These are phyloP conservation scores for Ceryle rudis DNA, from an alignment of 2,797 vertebrate species.

Conservation along the genomic window DNA sequence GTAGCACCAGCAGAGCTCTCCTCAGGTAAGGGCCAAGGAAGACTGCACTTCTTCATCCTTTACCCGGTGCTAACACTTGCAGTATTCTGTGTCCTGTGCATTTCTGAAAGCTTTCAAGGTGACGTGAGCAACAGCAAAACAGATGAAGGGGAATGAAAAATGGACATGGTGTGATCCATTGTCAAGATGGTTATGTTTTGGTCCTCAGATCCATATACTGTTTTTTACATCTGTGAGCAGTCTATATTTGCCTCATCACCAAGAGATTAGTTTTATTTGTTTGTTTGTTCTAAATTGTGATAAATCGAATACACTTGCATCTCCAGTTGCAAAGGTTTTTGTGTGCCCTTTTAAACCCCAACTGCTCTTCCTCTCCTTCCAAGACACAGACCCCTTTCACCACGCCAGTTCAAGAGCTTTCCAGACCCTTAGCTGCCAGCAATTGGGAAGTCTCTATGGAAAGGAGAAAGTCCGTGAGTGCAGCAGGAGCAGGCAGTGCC, in stretches of 20 bases:
- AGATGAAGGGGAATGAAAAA: neutral
- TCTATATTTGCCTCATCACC: neutral
- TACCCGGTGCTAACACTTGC: fast-evolving
- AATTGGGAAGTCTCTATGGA: neutral
- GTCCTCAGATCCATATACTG: neutral
- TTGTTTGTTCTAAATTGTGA: neutral
- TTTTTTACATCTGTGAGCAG: neutral
- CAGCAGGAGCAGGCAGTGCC: neutral
- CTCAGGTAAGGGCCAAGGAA: fast-evolving
- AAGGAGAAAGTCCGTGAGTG: neutral
- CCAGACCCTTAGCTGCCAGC: neutral
- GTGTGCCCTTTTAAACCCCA: neutral
- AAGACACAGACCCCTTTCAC: neutral
- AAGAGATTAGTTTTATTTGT: neutral
- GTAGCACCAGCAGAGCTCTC: no score
- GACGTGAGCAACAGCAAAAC: neutral
- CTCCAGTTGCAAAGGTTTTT: neutral
- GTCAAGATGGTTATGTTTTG: neutral
- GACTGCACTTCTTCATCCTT: neutral
- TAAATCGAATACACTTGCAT: neutral
- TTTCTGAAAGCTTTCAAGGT: neutral
- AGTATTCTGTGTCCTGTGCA: neutral
- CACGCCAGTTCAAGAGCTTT: neutral
- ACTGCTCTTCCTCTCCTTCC: neutral
- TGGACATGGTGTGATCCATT: neutral